Base-by-base conservation (phyloP, 2,797 vertebrate species). In the Tapera naevia region DNA sequence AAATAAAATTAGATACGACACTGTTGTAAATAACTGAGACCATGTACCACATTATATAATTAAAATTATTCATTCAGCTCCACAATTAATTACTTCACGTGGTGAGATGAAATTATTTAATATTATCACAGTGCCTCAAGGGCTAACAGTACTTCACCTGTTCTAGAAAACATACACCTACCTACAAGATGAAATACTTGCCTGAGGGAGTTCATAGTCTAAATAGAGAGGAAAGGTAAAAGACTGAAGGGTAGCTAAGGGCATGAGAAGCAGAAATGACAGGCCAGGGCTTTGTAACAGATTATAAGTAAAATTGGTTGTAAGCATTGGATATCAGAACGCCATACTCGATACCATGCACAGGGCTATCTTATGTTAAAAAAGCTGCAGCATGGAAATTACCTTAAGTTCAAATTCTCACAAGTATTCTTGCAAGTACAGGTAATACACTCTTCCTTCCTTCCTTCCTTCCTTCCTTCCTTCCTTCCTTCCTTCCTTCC, bases 21-120 rank as follows among this genome's bases (percentile, higher is more conserved):
- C 11, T 70, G 10, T 48, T 88, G 37, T 84, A 75, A 93, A 93
- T 79, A 81, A n/a, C 37, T 75, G 65, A 84, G 57, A 79, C 10
- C 4, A 5, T 71, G 58, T 69, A 94, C 57, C 43, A 88, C 66
- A 65, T 79, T 72, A 54, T 69, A 60, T 41, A 74, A 90, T 78
- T 74, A 91, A 33, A 80, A 81, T 65, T 81, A 69, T 72, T 84
- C 0, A 0, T 88, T 54, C 24, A 61, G 22, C 46, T 91, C 86
- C 70, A 81, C 27, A 88, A 79, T 61, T 93, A 91, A 86, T 90
- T 94, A 65, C 13, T 71, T 23, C 33, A 65, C 13, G 23, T 65
- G 45, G 41, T 78, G 66, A 91, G 37, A 82, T 35, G 28, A 91
- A 96, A 53, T 89, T 74, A 61, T 86, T 90, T 83, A 53, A 57